Evolutionary conservation across 2,113 vertebrate genomes (phyloP), one percentile per base, ranked within the genome.

Genomic region (Epinephelus moara): DNA sequence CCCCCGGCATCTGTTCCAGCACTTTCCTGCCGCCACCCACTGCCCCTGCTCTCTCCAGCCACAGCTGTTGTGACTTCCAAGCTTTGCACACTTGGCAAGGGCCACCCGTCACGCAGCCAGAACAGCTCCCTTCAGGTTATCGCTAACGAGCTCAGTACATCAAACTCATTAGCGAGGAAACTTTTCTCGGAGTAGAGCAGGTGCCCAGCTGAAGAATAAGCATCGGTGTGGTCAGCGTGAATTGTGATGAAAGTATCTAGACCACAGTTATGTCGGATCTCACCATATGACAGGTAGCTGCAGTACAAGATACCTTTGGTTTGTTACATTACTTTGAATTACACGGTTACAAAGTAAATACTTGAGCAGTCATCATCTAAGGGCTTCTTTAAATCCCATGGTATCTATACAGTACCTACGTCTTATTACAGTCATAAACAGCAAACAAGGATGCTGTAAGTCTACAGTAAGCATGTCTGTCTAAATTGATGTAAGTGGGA

Each of bases 41-140:
- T 76, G 85, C 88, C 88, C 85, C 78, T 72, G 70, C 89, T 88
- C 89, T 87, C 79, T 91, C 78, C 75, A 87, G 72, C 81, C 90
- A 86, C 93, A 95, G 90, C 80, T 94, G 87, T 75, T 95, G 93
- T 83, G 78, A 92, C 62, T 75, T 91, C 90, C 67, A 92, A 89
- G 88, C 86, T 87, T 85, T 95, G 89, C 87, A 87, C 92, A 93
- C 81, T 91, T 95, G 94, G 92, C 94, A 92, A 77, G 75, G 80
- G 84, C 90, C 90, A 80, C 88, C 84, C 87, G 81, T 79, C 94
- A 87, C 86, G 82, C 49, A 93, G 93, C 91, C 91, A 96, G 91
- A 95, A 95, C 86, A 93, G 92, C 92, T 96, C 95, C 94, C 95
- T 93, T 94, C 91, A 95, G 96, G 94, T 96, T 92, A 90, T 25